Conservation (phyloP, 2,113 vertebrate genomes). For the Carassius auratus region DNA sequence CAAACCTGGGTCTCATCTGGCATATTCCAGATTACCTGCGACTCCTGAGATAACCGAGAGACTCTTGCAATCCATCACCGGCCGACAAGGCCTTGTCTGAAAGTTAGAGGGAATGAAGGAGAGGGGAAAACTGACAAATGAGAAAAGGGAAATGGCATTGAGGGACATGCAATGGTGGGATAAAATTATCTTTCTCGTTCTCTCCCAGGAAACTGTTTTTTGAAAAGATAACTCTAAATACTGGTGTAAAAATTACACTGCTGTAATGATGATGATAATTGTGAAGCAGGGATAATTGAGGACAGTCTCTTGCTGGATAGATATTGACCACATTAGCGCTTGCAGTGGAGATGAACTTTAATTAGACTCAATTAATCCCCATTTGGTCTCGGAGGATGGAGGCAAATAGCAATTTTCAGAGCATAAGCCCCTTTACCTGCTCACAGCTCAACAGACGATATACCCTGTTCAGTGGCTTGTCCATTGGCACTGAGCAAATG, state of each 20-base stretch:
- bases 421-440: conserved; percentile 3
- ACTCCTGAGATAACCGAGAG: conserved; percentile 37
- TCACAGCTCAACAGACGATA: background rate
- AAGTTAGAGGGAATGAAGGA: conserved; percentile 1
- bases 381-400: conserved; percentile 32
- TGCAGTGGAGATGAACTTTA: conserved; percentile 50
- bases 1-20: conserved; percentile 19
- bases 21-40: conserved; percentile 40
- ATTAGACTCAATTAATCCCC: conserved; percentile 43
- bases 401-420: conserved; percentile 24
- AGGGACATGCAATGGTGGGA: background rate
- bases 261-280: conserved; percentile 55
- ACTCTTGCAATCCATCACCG: conserved; percentile 41
- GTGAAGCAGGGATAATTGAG: conserved; percentile 58
- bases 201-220: conserved; percentile 28
- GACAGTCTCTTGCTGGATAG: conserved; percentile 48
- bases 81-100: conserved; percentile 25
- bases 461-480: conserved; percentile 17
- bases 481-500: background rate
- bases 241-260: conserved; percentile 56
- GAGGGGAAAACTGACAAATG: background rate
- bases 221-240: conserved; percentile 57
- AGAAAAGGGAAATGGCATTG: conserved; percentile 15
- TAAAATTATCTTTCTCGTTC: conserved; percentile 40
- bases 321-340: conserved; percentile 60